Evolutionary conservation across 2,888 invertebrate genomes (phyloP), one percentile per base, ranked within the genome.

Genomic region (Eucera pruinosa): DNA sequence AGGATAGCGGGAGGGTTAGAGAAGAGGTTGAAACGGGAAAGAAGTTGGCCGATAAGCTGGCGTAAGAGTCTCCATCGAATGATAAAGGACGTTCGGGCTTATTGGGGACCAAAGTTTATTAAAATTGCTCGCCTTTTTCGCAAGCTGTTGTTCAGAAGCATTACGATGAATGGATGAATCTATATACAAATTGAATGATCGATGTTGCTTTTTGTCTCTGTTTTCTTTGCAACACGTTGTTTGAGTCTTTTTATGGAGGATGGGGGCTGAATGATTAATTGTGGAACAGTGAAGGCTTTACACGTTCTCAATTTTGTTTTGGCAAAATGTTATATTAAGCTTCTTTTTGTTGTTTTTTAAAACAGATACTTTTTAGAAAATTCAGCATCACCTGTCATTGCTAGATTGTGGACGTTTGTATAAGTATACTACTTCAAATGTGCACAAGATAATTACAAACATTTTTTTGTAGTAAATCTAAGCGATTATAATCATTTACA

Each of bases 41-140:
- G 23, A 52, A 52, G 27, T 57, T 57, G 13, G 20, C 57, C 62
- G 77, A 77, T 77, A 68, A 77, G 50, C 76, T 39, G 54, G 54
- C 45, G 54, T 39, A 30, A 65, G 45, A 58, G 50, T 30, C 48
- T 61, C 43, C 41, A n/a, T 2, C 9, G 50, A 73, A 54, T 47
- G 58, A 58, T 54, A 54, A 75, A 73, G 30, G 23, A 41, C 64
- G 64, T 39, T 64, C 20, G 47, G 41, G 58, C 45, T 73, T 64
- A 65, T 52, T 23, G 33, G 33, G 23, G 45, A 30, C 45, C 25
- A 54, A 75, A 57, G 47, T 73, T 75, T 73, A 75, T 73, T 58
- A 71, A 66, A 66, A 66, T 66, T 47, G 20, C 11, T 33, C 33
- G 27, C 39, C 27, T 52, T 62, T 52, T 39, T 15, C 9, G 13